Conservation (phyloP, 2,797 vertebrate genomes). For the Pristis pectinata region DNA sequence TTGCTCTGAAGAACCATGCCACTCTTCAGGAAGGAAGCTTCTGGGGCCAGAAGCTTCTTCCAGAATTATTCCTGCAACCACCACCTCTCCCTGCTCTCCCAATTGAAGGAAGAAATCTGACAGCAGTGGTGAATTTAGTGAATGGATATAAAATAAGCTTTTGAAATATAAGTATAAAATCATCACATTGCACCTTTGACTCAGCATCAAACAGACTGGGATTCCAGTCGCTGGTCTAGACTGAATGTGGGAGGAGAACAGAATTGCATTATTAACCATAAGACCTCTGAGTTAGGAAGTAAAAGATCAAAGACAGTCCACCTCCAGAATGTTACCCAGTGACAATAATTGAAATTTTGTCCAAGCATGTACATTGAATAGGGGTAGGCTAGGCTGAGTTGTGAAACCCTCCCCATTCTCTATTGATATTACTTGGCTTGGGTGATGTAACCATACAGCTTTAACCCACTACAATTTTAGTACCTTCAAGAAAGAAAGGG, state of each 20-base stretch:
- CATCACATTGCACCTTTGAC: too few relatives aligned
- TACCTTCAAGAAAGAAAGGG: background rate
- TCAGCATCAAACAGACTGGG: background rate
- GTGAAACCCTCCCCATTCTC: background rate
- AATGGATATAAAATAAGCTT: background rate
- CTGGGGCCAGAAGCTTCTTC: background rate
- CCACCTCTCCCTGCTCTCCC: too few relatives aligned
- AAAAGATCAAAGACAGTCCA: background rate
- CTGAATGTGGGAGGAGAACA: background rate
- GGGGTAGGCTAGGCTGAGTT: background rate
- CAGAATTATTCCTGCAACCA: background rate
- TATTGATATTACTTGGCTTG: background rate
- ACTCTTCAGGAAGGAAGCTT: background rate
- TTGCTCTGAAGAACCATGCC: background rate
- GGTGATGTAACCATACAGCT: background rate
- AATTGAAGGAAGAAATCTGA: background rate
- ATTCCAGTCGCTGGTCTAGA: background rate
- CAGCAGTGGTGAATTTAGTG: background rate
- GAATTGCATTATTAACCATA: background rate
- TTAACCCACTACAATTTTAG: background rate
- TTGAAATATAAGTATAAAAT: background rate
- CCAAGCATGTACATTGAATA: background rate
- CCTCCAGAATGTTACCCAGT: background rate
- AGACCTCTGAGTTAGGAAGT: background rate
- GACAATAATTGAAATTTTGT: background rate